These are phyloP conservation scores for Sciurus vulgaris DNA, from an alignment of 2,797 vertebrate species.

Conservation along the genomic window DNA sequence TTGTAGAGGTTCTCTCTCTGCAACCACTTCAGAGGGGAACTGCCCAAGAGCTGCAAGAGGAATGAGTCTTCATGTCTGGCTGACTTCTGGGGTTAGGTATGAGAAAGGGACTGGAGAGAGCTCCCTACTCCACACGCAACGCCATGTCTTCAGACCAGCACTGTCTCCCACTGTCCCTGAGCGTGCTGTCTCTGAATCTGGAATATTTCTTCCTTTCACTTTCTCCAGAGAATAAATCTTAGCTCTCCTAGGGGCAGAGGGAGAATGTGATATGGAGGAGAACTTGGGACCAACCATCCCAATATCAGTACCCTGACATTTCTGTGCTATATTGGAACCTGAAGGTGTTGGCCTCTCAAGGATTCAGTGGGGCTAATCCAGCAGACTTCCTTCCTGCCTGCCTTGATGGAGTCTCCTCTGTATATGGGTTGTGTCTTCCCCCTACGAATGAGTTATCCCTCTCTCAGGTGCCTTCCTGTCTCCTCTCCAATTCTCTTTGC, in stretches of 20 bases:
- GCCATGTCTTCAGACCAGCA: not conserved
- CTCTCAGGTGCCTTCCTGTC: not conserved
- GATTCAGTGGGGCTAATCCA: not conserved
- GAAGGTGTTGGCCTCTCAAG: not conserved
- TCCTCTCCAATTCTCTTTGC: not conserved
- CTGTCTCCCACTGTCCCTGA: not conserved
- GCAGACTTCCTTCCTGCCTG: not conserved
- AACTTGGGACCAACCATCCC: not conserved
- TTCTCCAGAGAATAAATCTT: not conserved
- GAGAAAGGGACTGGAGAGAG: not conserved
- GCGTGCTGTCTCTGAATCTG: not conserved
- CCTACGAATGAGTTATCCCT: not conserved
- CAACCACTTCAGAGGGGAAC: not conserved
- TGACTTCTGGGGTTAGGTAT: not conserved
- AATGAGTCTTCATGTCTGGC: not conserved
- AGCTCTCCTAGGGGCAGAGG: not conserved
- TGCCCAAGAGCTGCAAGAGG: not conserved
- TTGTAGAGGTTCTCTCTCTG: not conserved
- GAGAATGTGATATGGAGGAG: not conserved
- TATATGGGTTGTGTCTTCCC: not conserved
- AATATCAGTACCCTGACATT: too few species aligned
- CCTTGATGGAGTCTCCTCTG: not conserved
- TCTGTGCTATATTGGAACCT: not conserved
- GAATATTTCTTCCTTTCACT: not conserved
- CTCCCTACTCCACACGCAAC: not conserved